Conservation (phyloP, 2,113 vertebrate species). For the Actinemys pallida region DNA sequence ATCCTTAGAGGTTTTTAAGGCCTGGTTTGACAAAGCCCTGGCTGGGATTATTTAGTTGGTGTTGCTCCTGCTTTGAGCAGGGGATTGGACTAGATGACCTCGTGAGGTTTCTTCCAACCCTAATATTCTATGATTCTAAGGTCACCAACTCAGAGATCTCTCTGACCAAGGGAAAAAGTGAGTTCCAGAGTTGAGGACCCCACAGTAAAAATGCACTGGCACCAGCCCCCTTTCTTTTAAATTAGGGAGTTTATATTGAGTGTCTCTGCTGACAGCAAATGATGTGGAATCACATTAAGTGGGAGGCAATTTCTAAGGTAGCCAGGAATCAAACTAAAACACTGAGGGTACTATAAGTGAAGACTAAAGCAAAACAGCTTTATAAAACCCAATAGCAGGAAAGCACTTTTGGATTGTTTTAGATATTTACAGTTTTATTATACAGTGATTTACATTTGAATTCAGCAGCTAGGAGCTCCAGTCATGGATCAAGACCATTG, state of each 20-base stretch:
- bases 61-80: no score
- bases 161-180: not conserved
- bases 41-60: no score
- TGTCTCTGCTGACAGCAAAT: not conserved
- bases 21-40: no score
- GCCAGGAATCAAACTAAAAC: accelerated
- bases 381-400: not conserved
- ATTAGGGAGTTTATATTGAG: not conserved
- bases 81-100: no score
- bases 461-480: not conserved
- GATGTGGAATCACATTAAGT: not conserved
- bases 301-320: accelerated
- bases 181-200: accelerated
- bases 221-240: not conserved
- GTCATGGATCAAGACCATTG: no score
- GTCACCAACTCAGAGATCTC: not conserved
- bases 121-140: no score
- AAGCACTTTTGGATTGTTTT: not conserved
- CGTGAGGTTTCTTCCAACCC: no score
- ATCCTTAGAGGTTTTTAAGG: no score
- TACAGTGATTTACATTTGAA: not conserved
- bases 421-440: not conserved
- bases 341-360: not conserved
- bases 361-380: not conserved
- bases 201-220: not conserved